These are phyloP conservation scores for Osmerus mordax DNA, from an alignment of 2,113 vertebrate species.

Conservation along the genomic window DNA sequence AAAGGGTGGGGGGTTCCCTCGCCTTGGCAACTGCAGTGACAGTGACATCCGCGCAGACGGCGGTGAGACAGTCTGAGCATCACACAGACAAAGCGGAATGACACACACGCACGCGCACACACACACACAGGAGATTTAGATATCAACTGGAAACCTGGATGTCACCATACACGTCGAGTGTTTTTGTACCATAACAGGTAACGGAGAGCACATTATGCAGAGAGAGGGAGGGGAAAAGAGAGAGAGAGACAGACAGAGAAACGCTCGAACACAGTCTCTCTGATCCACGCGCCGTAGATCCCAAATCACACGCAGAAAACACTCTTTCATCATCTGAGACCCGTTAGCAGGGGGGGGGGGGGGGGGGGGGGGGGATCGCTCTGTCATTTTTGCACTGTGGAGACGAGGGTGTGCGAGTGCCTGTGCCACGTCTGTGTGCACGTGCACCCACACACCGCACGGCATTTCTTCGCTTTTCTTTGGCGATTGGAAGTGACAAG, in stretches of 20 bases:
- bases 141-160: constrained; percentile 63
- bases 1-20: constrained; percentile 32
- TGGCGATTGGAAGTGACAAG: constrained; percentile 83
- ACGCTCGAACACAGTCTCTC: constrained; percentile 35
- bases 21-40: constrained; percentile 1
- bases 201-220: constrained; percentile 4
- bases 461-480: constrained; percentile 80
- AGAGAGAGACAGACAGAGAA: constrained; percentile 21
- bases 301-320: constrained; percentile 48
- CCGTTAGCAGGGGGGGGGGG: constrained; percentile 22
- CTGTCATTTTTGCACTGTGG: constrained; percentile 40
- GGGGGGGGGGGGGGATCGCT: constrained; percentile 44
- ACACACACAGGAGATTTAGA: constrained; percentile 49
- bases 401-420: constrained; percentile 3
- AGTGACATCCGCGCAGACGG: neutral
- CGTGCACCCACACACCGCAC: constrained; percentile 70
- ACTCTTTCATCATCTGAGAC: constrained; percentile 70
- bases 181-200: constrained; percentile 38
- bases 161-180: constrained; percentile 45
- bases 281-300: constrained; percentile 39
- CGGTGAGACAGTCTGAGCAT: neutral
- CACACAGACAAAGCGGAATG: neutral
- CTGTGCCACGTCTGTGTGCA: constrained; percentile 26
- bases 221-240: constrained; percentile 17
- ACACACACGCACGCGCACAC: constrained; percentile 3